Base-by-base conservation (phyloP, 2,888 invertebrate species). In the Oxystoma pomonae region DNA sequence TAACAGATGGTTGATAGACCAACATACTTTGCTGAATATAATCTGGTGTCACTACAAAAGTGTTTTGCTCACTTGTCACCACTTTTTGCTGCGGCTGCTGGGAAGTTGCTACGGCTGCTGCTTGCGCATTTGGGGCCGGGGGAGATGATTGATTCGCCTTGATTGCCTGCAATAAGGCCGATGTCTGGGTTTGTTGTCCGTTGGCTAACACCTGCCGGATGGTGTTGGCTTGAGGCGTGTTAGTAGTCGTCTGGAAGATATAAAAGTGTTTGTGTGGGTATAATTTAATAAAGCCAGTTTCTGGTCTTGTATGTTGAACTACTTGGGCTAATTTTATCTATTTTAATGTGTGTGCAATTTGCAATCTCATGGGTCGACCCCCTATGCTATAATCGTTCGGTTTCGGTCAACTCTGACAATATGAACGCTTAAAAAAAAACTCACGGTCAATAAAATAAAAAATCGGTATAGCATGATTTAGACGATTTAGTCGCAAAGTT, bases 11-110 rank as follows among this genome's bases (percentile, higher is more conserved):
- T 74, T 79, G 79, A 72, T 77, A 79, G 71, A 79, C 70, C 66
- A 80, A 87, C 90, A 87, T 85, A 93, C 95, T 94, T 86, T 96
- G 94, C 78, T 95, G 94, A 72, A 96, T 94, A 76, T 95, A 95
- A 81, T 94, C 94, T 61, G 94, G 92, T 16, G 95, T 95, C 66
- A 96, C 86, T 71, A 94, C 90, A 81, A 95, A 95, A 81, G 35
- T 35, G 35, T 35, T 35, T 35, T 35, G 35, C 35, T 35, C 35
- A 35, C 35, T 35, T 35, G 35, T 35, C 35, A 35, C 35, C 12
- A 12, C 12, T 20, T 59, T 55, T 49, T 64, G 58, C 60, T 67
- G 68, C 59, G 62, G 69, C 35, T 49, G 67, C 65, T 65, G 71
- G 60, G 63, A 19, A 16, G 57, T 16, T 52, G 35, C 64, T 67